Evolutionary conservation across 2,888 invertebrate species (phyloP).

Genomic region (Griposia aprilina): DNA sequence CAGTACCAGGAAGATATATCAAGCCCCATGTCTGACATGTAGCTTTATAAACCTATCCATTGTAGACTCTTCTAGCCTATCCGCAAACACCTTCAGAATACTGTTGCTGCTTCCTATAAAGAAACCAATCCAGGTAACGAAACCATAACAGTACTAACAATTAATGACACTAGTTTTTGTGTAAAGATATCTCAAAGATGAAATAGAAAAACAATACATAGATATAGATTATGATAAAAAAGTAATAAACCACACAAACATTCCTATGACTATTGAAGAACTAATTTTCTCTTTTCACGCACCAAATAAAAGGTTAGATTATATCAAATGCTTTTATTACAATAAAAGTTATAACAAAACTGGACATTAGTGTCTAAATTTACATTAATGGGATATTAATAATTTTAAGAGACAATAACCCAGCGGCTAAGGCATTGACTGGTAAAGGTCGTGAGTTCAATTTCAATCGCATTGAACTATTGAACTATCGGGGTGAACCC

Average conservation of each 20-base stretch:
- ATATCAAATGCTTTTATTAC: constrained; percentile 23
- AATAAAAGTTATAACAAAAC: constrained; percentile 27
- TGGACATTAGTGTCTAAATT: constrained; percentile 37
- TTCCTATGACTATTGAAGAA: background rate
- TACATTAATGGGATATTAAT: constrained; percentile 47
- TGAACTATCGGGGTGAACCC: constrained; percentile 44
- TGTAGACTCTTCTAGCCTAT: background rate
- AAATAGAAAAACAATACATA: too few species aligned
- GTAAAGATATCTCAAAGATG: background rate
- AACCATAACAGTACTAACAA: background rate
- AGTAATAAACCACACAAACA: background rate
- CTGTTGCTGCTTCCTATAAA: background rate
- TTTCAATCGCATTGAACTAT: constrained; percentile 50
- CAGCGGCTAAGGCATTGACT: constrained; percentile 43
- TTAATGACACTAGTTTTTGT: background rate
- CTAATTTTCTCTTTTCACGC: constrained; percentile 22
- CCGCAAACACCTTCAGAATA: background rate
- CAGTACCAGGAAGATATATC: background rate
- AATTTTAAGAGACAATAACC: constrained; percentile 56
- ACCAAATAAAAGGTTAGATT: constrained; percentile 22
- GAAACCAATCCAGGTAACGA: background rate
- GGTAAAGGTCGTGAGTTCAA: constrained; percentile 55
- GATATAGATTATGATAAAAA: background rate
- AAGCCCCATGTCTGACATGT: background rate
- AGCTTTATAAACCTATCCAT: background rate